These are phyloP conservation scores for Liopterus haemorrhoidalis DNA, from an alignment of 2,888 invertebrate species.

Conservation along the genomic window DNA sequence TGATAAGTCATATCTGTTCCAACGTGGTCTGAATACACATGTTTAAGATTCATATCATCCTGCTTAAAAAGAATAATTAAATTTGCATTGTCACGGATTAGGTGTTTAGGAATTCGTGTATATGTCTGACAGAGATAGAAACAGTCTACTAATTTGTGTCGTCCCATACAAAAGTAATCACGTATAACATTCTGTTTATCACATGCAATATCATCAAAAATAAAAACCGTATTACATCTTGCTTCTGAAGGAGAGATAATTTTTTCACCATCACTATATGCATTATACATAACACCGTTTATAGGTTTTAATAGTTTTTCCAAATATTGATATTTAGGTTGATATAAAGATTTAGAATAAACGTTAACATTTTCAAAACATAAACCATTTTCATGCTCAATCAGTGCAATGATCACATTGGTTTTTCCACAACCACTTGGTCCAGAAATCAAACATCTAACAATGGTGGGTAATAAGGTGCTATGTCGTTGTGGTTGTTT, in stretches of 20 bases:
- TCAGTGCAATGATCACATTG: too few relatives aligned
- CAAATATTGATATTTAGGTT: constrained; percentile 34
- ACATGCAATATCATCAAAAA: constrained; percentile 40
- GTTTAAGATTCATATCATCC: constrained; percentile 38
- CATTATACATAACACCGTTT: constrained; percentile 29
- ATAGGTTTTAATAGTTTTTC: constrained; percentile 25
- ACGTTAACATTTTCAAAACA: constrained; percentile 20
- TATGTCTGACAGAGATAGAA: constrained; percentile 39
- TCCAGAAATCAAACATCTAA: too few relatives aligned
- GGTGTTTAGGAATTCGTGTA: constrained; percentile 38
- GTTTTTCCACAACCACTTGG: too few relatives aligned
- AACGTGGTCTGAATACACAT: constrained; percentile 35
- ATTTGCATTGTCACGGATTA: constrained; percentile 39
- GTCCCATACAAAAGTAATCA: constrained; percentile 36
- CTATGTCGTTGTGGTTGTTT: too few relatives aligned
- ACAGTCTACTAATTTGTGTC: constrained; percentile 37
- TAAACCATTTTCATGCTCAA: constrained; percentile 20
- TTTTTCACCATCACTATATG: constrained; percentile 22
- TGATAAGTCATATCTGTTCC: constrained; percentile 32
- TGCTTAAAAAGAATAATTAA: constrained; percentile 37
- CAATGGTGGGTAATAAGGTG: too few relatives aligned
- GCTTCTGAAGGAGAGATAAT: constrained; percentile 29
- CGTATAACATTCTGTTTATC: constrained; percentile 35
- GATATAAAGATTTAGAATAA: constrained; percentile 24
- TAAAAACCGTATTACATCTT: constrained; percentile 36